Evolutionary conservation across 1,140 invertebrate species (phyloP).

Genomic region (Wasmannia auropunctata): DNA sequence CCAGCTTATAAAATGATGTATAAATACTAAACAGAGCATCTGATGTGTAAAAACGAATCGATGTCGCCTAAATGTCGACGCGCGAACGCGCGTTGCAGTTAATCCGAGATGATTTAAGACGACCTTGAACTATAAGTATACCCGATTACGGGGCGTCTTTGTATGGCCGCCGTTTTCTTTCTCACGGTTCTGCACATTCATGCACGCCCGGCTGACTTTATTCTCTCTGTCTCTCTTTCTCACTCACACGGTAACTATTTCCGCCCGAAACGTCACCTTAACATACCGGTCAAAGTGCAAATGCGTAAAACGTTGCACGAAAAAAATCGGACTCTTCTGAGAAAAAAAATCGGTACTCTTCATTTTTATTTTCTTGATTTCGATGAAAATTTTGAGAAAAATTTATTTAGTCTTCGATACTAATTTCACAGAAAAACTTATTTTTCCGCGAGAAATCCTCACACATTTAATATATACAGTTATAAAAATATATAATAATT

Average conservation of each 20-base stretch:
- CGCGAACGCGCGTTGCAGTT: conserved; percentile 24
- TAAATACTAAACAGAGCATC: background rate
- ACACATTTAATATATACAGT: background rate
- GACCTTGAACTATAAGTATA: conserved; percentile 52
- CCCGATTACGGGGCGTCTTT: conserved; percentile 44
- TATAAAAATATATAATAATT: background rate
- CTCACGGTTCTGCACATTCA: conserved; percentile 34
- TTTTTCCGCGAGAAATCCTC: background rate
- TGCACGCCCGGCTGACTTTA: conserved; percentile 9
- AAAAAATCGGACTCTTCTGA: background rate
- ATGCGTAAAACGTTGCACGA: background rate
- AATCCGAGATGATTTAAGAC: conserved; percentile 50
- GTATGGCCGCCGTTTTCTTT: conserved; percentile 33
- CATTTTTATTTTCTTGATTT: background rate
- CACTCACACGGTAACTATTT: conserved; percentile 10
- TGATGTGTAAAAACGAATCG: conserved; percentile 19
- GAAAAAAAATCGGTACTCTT: background rate
- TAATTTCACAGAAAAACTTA: background rate
- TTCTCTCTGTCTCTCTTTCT: background rate
- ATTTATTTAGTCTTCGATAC: too few species aligned
- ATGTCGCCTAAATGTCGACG: conserved; percentile 37
- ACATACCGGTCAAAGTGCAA: background rate
- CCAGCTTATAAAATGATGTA: background rate
- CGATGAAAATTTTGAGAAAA: too few species aligned
- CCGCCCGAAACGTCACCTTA: conserved; percentile 24